Conservation (phyloP, 1,140 invertebrate genomes). For the Periplaneta americana region DNA sequence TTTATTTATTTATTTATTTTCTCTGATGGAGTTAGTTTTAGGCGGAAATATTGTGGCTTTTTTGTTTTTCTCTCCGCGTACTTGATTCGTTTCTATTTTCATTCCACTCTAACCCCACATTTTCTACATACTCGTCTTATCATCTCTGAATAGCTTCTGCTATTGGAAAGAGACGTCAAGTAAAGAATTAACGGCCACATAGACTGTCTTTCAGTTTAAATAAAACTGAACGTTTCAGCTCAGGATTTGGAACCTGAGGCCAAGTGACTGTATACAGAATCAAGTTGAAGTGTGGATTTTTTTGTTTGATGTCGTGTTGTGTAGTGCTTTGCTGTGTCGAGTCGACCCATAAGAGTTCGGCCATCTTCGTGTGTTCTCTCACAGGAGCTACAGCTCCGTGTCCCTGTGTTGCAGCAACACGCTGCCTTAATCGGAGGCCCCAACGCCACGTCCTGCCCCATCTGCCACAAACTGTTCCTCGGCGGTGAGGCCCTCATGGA, state of each 20-base stretch:
- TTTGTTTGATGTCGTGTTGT: not conserved
- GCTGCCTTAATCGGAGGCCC: slow-evolving; percentile 83
- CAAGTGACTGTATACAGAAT: not conserved
- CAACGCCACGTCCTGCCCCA: slow-evolving; percentile 79
- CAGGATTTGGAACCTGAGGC: not conserved
- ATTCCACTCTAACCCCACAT: too few relatives aligned
- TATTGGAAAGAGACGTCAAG: too few relatives aligned
- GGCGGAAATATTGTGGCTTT: too few relatives aligned
- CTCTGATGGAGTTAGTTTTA: too few relatives aligned
- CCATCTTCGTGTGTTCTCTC: slow-evolving; percentile 27
- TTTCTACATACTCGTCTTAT: too few relatives aligned
- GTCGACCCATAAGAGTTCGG: slow-evolving; percentile 10
- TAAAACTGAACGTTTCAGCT: too few relatives aligned
- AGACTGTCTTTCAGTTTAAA: too few relatives aligned
- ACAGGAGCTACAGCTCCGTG: slow-evolving; percentile 78
- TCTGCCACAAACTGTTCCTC: slow-evolving; percentile 90
- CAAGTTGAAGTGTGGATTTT: not conserved
- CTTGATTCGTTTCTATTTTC: too few relatives aligned
- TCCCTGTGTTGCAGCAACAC: slow-evolving; percentile 89
- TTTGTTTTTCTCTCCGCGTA: too few relatives aligned
- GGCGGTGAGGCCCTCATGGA: slow-evolving; percentile 88
- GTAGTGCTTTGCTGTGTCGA: slow-evolving; percentile 1
- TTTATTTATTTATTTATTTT: too few relatives aligned
- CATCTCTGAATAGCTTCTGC: too few relatives aligned
- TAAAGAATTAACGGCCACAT: too few relatives aligned